phyloP scores from a whole-genome alignment of 2,888 invertebrate species.

The Scaptomyza polygonia region DNA sequence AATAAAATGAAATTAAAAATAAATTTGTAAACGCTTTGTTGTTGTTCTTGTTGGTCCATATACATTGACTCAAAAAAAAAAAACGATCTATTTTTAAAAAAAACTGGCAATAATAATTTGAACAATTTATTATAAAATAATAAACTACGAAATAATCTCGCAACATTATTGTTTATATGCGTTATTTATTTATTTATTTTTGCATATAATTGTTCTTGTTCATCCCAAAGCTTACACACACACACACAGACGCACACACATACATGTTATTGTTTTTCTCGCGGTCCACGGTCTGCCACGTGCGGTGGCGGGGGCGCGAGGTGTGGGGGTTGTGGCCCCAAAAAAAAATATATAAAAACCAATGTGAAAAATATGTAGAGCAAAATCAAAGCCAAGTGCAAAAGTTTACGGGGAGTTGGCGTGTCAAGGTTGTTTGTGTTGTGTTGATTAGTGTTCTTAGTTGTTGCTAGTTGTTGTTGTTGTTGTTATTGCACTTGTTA shows the following conservation, averaged over 20 bases:
- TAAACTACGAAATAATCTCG: constrained; percentile 46
- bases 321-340: background rate
- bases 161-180: constrained; percentile 33
- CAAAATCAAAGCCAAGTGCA: constrained; percentile 39
- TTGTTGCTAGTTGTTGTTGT: constrained; percentile 4
- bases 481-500: constrained; percentile 22
- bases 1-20: constrained; percentile 50
- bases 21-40: constrained; percentile 58
- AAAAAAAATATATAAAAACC: constrained; percentile 1
- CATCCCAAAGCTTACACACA: background rate
- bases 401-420: constrained; percentile 53
- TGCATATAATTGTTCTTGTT: constrained; percentile 25
- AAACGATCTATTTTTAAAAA: constrained; percentile 46
- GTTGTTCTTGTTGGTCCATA: constrained; percentile 20
- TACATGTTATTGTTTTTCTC: constrained; percentile 2
- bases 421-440: constrained; percentile 55
- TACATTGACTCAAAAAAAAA: constrained; percentile 67
- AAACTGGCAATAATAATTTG: constrained; percentile 65
- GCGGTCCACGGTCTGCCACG: constrained; percentile 4
- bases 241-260: background rate
- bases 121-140: constrained; percentile 71
- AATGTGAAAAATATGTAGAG: constrained; percentile 8
- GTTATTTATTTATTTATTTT: constrained; percentile 59
- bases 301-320: background rate
- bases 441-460: constrained; percentile 11